phyloP scores from a whole-genome alignment of 2,888 invertebrate species.

The Autographa gamma region DNA sequence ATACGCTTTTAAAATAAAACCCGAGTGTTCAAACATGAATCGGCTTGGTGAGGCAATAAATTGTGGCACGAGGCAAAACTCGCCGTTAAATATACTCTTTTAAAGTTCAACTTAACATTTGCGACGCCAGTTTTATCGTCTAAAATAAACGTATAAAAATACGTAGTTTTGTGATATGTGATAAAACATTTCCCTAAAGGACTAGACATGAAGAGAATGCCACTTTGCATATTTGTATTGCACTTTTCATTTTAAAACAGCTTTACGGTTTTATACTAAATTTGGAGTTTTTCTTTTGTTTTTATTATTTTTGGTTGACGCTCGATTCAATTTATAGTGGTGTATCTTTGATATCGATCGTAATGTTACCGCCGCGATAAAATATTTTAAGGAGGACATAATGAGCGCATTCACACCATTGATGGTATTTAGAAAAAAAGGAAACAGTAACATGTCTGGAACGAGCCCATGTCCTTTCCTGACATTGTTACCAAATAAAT shows the following conservation, averaged over 20 bases:
- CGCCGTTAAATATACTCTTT: conserved; percentile 63
- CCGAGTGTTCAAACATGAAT: conserved; percentile 64
- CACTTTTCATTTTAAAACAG: conserved; percentile 48
- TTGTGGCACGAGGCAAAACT: conserved; percentile 62
- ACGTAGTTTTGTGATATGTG: conserved; percentile 56
- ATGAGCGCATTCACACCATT: conserved; percentile 1
- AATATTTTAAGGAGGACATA: background rate
- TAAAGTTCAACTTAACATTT: conserved; percentile 68
- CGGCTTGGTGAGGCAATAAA: conserved; percentile 65
- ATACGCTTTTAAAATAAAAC: conserved; percentile 66
- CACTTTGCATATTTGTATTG: conserved; percentile 54
- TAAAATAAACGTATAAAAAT: conserved; percentile 64
- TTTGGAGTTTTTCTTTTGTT: conserved; percentile 10
- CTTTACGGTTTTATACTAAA: conserved; percentile 33
- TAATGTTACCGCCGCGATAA: background rate
- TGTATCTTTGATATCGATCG: conserved; percentile 7
- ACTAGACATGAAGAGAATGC: conserved; percentile 53
- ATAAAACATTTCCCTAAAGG: conserved; percentile 64
- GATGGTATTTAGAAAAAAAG: background rate
- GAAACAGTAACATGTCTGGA: background rate
- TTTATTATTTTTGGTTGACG: background rate
- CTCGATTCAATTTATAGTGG: background rate
- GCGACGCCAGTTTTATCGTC: conserved; percentile 61
- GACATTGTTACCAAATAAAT: background rate
- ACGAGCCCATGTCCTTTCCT: background rate